A percentile compares a stretch with the other conserved stretches of the same genome.
Evolutionary conservation across 1,140 invertebrate species (phyloP).

Genomic region (Heliothis virescens): DNA sequence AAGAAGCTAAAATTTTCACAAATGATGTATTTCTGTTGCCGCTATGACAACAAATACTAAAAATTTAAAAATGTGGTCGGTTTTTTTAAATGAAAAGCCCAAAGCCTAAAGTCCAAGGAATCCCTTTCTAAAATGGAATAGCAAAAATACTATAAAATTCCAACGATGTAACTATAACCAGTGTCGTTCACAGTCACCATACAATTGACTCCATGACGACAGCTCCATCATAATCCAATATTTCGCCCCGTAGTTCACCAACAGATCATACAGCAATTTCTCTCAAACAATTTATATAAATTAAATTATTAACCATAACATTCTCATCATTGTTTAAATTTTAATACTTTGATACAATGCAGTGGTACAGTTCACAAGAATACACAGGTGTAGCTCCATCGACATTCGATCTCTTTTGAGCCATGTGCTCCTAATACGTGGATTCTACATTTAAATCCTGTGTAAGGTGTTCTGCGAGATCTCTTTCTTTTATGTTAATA

Average conservation of each 20-base stretch:
- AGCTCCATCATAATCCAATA: background rate
- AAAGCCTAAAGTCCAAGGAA: too few relatives aligned
- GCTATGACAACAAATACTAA: too few relatives aligned
- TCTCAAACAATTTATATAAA: constrained; percentile 43
- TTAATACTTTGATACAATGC: constrained; percentile 44
- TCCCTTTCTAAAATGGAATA: background rate
- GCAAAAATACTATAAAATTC: background rate
- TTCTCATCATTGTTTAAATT: constrained; percentile 54
- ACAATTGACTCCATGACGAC: background rate
- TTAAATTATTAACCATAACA: constrained; percentile 49
- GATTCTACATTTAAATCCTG: too few relatives aligned
- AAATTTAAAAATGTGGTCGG: too few relatives aligned
- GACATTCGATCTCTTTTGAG: background rate
- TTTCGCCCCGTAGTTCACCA: background rate
- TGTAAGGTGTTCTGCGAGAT: too few relatives aligned
- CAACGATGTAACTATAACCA: background rate
- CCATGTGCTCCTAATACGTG: background rate
- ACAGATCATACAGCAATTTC: constrained; percentile 17
- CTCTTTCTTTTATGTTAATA: too few relatives aligned
- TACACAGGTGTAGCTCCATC: background rate
- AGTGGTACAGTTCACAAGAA: constrained; percentile 40
- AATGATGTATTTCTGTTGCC: too few relatives aligned
- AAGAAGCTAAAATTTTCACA: too few relatives aligned
- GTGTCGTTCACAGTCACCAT: background rate
- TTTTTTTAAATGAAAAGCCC: too few relatives aligned